These are phyloP conservation scores for Scaptodrosophila latifasciaeformis DNA, from an alignment of 2,888 invertebrate species.

Conservation along the genomic window DNA sequence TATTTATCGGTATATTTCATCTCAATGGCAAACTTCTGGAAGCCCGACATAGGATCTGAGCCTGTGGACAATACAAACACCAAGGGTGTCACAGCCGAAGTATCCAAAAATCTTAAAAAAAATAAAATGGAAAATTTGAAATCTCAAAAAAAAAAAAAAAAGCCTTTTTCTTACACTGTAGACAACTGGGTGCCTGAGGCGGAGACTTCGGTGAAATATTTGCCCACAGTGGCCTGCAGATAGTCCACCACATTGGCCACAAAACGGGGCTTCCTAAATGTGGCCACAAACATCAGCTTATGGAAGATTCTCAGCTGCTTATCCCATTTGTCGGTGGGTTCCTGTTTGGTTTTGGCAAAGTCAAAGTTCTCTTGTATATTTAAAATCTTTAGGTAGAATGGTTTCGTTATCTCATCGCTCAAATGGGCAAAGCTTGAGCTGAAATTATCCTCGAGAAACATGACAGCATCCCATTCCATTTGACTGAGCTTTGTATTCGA, in stretches of 20 bases:
- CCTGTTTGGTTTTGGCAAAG: constrained; percentile 74
- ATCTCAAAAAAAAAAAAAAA: not conserved
- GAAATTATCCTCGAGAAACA: constrained; percentile 80
- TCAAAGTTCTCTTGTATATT: constrained; percentile 77
- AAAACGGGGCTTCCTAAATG: constrained; percentile 86
- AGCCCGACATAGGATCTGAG: constrained; percentile 90
- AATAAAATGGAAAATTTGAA: not conserved
- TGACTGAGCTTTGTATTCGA: constrained; percentile 77
- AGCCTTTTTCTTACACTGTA: constrained; percentile 53
- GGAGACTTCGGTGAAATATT: constrained; percentile 88
- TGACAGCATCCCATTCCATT: constrained; percentile 81
- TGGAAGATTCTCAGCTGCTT: constrained; percentile 81
- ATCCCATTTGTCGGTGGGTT: constrained; percentile 79
- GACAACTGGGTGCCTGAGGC: constrained; percentile 77
- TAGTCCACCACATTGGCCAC: constrained; percentile 88
- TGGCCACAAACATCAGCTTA: constrained; percentile 86
- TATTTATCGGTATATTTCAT: constrained; percentile 82
- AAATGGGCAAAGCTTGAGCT: constrained; percentile 77
- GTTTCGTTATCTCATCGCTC: constrained; percentile 76
- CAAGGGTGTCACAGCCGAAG: constrained; percentile 83
- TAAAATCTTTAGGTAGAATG: constrained; percentile 79
- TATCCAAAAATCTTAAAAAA: constrained; percentile 80
- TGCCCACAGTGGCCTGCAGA: constrained; percentile 85
- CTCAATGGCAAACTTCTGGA: constrained; percentile 86
- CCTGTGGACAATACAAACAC: constrained; percentile 92